Evolutionary conservation across 2,888 invertebrate genomes (phyloP), one percentile per base, ranked within the genome.

Genomic region (Ptychoptera contaminata): DNA sequence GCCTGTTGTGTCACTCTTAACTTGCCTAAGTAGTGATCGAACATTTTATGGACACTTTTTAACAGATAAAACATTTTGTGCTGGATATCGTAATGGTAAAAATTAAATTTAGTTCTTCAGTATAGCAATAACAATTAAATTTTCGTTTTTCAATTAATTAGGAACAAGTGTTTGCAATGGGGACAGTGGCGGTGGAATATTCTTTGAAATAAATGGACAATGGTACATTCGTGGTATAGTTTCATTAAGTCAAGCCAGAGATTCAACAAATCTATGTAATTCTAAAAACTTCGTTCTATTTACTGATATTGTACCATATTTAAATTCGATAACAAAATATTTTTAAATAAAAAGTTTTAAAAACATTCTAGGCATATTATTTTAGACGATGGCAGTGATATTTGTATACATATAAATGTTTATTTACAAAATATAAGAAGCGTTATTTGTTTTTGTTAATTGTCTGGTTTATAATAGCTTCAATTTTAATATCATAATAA

Each of bases 121-220:
- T n/a, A 23, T 23, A 23, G 4, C 3, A 23, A 23, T 23, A 23
- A 23, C 23, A 5, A 3, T 23, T 23, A 23, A 23, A 23, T 5
- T 5, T 23, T 5, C 7, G 3, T 23, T 23, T 23, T 23, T 23
- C 3, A 5, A 23, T 5, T 23, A 23, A 23, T 23, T 7, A 23
- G 23, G 52, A n/a, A 68, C 62, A 4, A 70, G 69, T 44, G 67
- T 67, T 6, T 72, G 72, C 49, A 69, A 70, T 37, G 71, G 70
- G 2, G 71, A 71, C 49, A 70, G 71, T 43, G 72, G 72, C 1
- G 68, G 70, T 36, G 71, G 68, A 1, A 62, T 69, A 49, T 51
- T 61, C 15, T 57, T 72, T 5, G 41, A 47, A 43, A 12, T 35
- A 3, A 32, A 47, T 37, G 35, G 29, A n/a, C 31, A 36, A 15